Conservation (phyloP, 2,888 invertebrate species). For the Tigriopus californicus region DNA sequence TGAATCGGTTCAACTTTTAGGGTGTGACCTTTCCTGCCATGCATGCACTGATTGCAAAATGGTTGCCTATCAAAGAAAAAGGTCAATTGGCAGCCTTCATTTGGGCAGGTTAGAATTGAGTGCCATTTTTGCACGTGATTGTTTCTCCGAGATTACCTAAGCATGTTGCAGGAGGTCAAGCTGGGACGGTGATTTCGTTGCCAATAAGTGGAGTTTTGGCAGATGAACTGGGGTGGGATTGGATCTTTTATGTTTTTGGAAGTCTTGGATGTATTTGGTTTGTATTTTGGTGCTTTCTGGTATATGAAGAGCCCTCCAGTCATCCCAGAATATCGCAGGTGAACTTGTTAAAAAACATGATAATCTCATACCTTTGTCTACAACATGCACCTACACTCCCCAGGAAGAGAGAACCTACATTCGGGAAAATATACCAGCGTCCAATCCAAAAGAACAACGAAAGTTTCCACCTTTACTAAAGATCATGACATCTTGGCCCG, state of each 20-base stretch:
- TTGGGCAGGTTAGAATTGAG: conserved; percentile 42
- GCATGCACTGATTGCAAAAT: conserved; percentile 76
- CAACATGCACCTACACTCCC: too few species aligned
- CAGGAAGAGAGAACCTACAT: conserved; percentile 51
- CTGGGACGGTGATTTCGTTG: conserved; percentile 70
- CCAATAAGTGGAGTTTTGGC: conserved; percentile 59
- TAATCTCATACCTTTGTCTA: too few species aligned
- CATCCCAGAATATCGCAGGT: conserved; percentile 19
- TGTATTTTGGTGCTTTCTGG: conserved; percentile 32
- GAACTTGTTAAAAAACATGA: too few species aligned
- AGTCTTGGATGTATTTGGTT: conserved; percentile 26
- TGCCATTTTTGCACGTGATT: background rate
- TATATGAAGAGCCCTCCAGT: conserved; percentile 30
- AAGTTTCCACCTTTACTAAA: background rate
- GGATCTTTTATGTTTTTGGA: conserved; percentile 27
- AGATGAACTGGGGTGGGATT: conserved; percentile 27
- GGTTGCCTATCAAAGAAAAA: conserved; percentile 81
- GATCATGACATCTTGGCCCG: conserved; percentile 50
- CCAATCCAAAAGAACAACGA: background rate
- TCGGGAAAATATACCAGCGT: conserved; percentile 19
- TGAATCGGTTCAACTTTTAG: conserved; percentile 25
- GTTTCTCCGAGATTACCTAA: conserved; percentile 20
- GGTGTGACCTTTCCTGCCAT: conserved; percentile 84
- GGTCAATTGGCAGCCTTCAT: conserved; percentile 72
- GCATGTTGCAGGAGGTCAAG: conserved; percentile 47